phyloP scores from a whole-genome alignment of 2,113 vertebrate species.

The Prunella himalayana region DNA sequence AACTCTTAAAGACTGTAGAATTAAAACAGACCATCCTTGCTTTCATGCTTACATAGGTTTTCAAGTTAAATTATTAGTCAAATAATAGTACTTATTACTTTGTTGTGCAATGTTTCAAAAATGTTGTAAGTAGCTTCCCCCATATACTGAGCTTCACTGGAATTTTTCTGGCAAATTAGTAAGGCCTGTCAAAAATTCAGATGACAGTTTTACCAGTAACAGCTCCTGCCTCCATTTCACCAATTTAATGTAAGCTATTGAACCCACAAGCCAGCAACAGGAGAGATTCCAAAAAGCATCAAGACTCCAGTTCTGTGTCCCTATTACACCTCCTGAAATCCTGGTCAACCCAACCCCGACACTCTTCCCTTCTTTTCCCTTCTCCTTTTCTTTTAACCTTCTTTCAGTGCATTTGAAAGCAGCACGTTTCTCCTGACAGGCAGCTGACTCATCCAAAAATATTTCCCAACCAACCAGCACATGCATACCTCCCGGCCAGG shows the following conservation, averaged over 20 bases:
- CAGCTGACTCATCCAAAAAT: neutral
- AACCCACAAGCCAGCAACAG: neutral
- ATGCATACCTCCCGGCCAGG: slow-evolving; percentile 38
- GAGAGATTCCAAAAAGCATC: neutral
- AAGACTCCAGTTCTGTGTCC: neutral
- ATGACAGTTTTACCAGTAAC: neutral
- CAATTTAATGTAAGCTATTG: neutral
- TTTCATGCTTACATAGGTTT: neutral
- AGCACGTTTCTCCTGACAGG: neutral
- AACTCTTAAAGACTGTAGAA: neutral
- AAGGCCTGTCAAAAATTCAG: neutral
- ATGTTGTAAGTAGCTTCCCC: neutral
- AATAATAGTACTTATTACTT: neutral
- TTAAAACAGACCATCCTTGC: neutral
- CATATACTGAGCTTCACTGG: neutral
- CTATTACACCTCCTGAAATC: neutral
- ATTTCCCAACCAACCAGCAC: neutral
- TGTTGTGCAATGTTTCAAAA: neutral
- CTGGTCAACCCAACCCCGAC: rapidly evolving
- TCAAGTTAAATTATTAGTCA: neutral
- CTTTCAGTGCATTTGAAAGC: neutral
- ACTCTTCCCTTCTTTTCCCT: neutral
- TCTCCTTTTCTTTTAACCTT: neutral
- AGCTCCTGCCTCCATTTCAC: neutral
- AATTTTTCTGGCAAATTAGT: neutral